Conservation (phyloP, 1,140 invertebrate species). For the Marisa cornuarietis region DNA sequence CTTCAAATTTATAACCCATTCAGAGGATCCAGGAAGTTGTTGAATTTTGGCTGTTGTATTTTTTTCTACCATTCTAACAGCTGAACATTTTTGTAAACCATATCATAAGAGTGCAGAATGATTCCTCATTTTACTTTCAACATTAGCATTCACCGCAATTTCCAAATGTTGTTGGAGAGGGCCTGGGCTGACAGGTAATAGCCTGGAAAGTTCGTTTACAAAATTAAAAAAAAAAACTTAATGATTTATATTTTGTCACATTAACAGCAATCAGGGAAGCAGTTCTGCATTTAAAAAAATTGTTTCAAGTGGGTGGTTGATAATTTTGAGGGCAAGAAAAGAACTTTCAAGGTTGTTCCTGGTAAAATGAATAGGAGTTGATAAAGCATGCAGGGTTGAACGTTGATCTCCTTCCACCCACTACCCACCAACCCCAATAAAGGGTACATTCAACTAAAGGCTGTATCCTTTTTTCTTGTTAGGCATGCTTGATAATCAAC, state of each 20-base stretch:
- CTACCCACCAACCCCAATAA: too few species aligned
- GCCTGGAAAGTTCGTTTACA: conserved; percentile 36
- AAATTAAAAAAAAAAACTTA: background rate
- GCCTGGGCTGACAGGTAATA: conserved; percentile 43
- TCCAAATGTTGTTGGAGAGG: conserved; percentile 39
- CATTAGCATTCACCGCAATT: conserved; percentile 28
- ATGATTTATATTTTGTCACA: background rate
- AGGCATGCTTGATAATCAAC: too few species aligned
- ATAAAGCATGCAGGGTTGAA: conserved; percentile 19
- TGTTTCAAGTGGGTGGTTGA: background rate
- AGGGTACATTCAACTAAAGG: too few species aligned
- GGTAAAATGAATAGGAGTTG: conserved; percentile 14
- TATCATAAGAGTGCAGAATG: background rate
- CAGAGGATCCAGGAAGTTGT: too few species aligned
- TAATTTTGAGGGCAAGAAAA: background rate
- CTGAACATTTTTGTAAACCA: background rate
- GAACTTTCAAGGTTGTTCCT: conserved; percentile 37
- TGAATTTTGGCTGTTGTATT: too few species aligned
- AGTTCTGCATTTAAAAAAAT: background rate
- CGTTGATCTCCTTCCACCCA: too few species aligned
- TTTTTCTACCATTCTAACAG: background rate
- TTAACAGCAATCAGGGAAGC: background rate
- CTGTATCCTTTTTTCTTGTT: too few species aligned
- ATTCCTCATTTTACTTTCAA: conserved; percentile 8
- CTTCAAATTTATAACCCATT: too few species aligned